These are phyloP conservation scores for Gallinago paraguaiae DNA, from an alignment of 2,113 vertebrate genomes.

Conservation along the genomic window DNA sequence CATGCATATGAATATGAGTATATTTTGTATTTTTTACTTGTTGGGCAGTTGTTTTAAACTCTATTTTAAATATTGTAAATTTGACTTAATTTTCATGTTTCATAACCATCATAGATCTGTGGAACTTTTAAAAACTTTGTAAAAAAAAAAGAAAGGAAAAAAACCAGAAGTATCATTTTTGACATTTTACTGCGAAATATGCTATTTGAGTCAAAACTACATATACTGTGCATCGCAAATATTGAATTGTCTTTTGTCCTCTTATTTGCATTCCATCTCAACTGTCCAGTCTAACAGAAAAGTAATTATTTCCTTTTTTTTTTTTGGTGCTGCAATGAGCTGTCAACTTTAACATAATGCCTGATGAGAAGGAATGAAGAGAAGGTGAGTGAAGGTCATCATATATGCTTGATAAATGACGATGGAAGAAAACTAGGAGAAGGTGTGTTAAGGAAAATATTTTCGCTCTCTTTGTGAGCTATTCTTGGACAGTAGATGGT, in stretches of 20 bases:
- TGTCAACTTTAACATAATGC: neutral
- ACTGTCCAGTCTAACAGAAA: neutral
- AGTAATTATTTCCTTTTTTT: neutral
- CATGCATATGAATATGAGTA: fast-evolving
- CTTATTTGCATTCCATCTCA: neutral
- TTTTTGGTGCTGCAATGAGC: neutral
- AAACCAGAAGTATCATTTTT: fast-evolving
- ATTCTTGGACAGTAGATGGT: neutral
- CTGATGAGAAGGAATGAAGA: neutral
- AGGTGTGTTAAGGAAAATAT: neutral
- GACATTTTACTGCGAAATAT: neutral
- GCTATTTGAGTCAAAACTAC: neutral
- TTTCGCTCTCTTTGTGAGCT: neutral
- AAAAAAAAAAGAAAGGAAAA: fast-evolving
- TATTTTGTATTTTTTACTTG: neutral
- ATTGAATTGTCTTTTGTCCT: neutral
- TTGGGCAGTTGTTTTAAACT: neutral
- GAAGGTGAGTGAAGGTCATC: neutral
- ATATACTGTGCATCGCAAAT: neutral
- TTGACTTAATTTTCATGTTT: neutral
- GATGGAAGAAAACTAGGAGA: neutral
- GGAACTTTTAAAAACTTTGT: neutral
- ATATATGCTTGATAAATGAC: neutral
- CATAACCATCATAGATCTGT: neutral
- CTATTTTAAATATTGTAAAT: neutral